Conservation (phyloP, 2,113 vertebrate species). For the Paedocypris sp. region DNA sequence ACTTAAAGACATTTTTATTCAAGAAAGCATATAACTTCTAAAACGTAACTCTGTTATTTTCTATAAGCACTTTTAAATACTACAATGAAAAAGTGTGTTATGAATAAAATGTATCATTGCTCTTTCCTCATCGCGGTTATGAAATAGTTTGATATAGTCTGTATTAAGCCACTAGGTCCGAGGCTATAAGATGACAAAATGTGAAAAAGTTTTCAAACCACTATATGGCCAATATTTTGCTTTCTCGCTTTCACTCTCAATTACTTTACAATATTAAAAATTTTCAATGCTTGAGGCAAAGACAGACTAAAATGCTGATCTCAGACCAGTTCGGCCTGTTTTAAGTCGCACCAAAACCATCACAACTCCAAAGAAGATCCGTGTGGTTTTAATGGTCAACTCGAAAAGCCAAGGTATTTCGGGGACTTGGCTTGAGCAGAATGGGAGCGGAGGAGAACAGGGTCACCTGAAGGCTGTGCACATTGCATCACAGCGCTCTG, state of each 20-base stretch:
- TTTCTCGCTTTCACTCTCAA: neutral
- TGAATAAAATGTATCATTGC: too few relatives aligned
- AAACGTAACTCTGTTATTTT: too few relatives aligned
- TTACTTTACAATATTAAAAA: neutral
- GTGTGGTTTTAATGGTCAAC: neutral
- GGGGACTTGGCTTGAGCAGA: neutral
- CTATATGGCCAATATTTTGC: too few relatives aligned
- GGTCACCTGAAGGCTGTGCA: neutral
- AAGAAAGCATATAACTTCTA: too few relatives aligned
- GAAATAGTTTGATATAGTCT: too few relatives aligned
- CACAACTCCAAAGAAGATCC: neutral
- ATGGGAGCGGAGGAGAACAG: neutral
- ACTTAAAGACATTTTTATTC: too few relatives aligned
- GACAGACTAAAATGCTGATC: neutral
- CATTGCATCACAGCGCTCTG: slow-evolving; percentile 4
- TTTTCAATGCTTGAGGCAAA: neutral
- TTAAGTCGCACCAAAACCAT: neutral
- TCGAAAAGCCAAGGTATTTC: neutral
- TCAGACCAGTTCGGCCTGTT: neutral
- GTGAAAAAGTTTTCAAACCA: too few relatives aligned
- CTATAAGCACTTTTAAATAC: too few relatives aligned
- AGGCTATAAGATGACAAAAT: too few relatives aligned
- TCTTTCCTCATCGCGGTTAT: too few relatives aligned
- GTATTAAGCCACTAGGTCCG: too few relatives aligned
- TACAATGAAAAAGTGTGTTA: too few relatives aligned